phyloP scores from a whole-genome alignment of 1,140 invertebrate species.

The Drosophila ironensis region DNA sequence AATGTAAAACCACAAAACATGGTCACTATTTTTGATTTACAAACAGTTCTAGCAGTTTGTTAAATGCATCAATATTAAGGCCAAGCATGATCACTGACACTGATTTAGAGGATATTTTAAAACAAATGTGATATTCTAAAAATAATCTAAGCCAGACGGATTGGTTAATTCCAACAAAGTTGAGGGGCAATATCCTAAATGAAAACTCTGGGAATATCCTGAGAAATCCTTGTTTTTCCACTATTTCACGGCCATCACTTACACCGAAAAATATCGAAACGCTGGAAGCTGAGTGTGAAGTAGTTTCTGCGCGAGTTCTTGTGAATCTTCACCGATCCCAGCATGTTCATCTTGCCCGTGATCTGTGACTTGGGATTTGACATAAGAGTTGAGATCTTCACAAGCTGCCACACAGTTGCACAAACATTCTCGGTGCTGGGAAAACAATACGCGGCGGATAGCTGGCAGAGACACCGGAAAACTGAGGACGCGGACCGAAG shows the following conservation, averaged over 20 bases:
- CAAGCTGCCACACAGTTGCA: background rate
- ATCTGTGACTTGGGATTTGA: background rate
- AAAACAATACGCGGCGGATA: background rate
- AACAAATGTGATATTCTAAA: too few relatives aligned
- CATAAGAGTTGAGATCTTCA: background rate
- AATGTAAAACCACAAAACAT: too few relatives aligned
- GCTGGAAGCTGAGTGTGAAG: slow-evolving; percentile 71
- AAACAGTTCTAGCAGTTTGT: too few relatives aligned
- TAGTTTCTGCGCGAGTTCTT: slow-evolving; percentile 72
- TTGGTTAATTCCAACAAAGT: too few relatives aligned
- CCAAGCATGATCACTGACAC: too few relatives aligned
- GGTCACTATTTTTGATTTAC: too few relatives aligned
- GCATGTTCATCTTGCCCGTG: slow-evolving; percentile 55
- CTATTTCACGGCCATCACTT: slow-evolving; percentile 35
- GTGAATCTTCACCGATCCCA: slow-evolving; percentile 70
- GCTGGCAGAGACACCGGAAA: background rate
- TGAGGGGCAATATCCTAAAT: too few relatives aligned
- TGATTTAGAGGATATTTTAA: too few relatives aligned
- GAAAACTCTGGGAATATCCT: background rate
- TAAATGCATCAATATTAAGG: too few relatives aligned
- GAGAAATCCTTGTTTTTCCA: background rate
- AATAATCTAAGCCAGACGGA: too few relatives aligned
- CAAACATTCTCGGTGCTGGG: background rate
- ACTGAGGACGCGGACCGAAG: background rate
- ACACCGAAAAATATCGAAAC: slow-evolving; percentile 77